Evolutionary conservation across 2,888 invertebrate genomes (phyloP).

Genomic region (Xylota segnis): DNA sequence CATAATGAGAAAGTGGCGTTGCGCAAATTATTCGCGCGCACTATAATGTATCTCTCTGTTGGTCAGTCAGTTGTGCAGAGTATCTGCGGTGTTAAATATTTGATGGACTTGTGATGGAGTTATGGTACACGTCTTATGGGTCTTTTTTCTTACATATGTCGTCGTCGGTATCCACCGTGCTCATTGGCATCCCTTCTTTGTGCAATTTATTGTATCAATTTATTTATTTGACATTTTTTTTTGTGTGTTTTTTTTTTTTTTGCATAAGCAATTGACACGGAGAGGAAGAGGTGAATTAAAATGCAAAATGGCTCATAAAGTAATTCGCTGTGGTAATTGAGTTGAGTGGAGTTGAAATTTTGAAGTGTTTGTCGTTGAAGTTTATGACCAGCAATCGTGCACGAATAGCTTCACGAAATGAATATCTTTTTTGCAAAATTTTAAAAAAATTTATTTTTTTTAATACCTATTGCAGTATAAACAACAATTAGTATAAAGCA

Average conservation of each 20-base stretch:
- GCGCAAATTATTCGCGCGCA: constrained; percentile 52
- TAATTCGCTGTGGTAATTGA: constrained; percentile 8
- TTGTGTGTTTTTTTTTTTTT: no score
- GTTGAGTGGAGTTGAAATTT: neutral
- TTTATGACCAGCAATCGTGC: constrained; percentile 9
- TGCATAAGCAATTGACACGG: constrained; percentile 40
- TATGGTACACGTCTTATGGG: constrained; percentile 49
- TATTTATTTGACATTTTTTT: constrained; percentile 57
- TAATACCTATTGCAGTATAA: no score
- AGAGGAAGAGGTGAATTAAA: constrained; percentile 57
- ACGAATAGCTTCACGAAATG: neutral
- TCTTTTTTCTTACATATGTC: constrained; percentile 26
- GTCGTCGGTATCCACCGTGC: no score
- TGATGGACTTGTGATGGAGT: constrained; percentile 67
- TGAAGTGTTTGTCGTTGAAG: neutral
- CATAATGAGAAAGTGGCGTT: constrained; percentile 63
- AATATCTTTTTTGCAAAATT: no score
- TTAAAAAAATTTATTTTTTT: no score
- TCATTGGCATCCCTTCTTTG: neutral
- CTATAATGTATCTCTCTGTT: constrained; percentile 35
- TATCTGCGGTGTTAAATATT: constrained; percentile 37
- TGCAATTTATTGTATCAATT: constrained; percentile 40
- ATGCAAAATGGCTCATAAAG: constrained; percentile 52
- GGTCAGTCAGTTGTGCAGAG: neutral
- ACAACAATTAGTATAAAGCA: no score